Base-by-base conservation (phyloP, 2,797 vertebrate genomes). In the Ptychobarbus kaznakovi region DNA sequence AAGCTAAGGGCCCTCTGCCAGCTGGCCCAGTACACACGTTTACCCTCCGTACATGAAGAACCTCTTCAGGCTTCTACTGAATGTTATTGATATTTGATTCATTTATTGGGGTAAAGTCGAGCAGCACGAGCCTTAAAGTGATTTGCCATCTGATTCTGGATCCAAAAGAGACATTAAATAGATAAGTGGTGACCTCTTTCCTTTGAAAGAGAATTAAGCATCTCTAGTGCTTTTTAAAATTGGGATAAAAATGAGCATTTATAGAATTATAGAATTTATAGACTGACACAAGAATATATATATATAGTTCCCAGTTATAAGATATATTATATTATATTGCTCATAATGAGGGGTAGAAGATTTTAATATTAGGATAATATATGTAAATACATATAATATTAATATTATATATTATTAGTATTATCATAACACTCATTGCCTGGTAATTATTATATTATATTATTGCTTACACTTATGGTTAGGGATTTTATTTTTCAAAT, bases 1-100 rank as follows among this genome's bases (percentile, higher is more conserved):
- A 61, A 73, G 58, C 56, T 44, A 32, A 22, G 65, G 69, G 16
- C 76, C n/a, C 9, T 51, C 42, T 75, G 75, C 75, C 81, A 87
- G 76, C 81, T 73, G 53, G 73, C 65, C 32, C n/a, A 16, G 22
- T 58, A 65, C n/a, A 80, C 35, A 82, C 42, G 16, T 44, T 22
- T 42, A 73, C 25, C 42, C 56, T 82, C 51, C 72, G 85, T 22
- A 56, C 40, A 10, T n/a, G 11, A 86, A 49, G 74, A 42, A 82
- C 22, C 74, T 70, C n/a, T 69, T 28, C 25, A 20, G 56, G 2
- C 72, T 46, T 75, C 49, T 51, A 32, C 70, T 65, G 13, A 83
- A 65, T 25, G 25, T 65, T 49, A 51, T 65, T 83, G 13, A 83
- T 66, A 66, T n/a, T 53, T 65, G 40, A 75, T 83, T 76, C 3